Evolutionary conservation across 1,140 invertebrate genomes (phyloP).

Genomic region (Centruroides sculpturatus): DNA sequence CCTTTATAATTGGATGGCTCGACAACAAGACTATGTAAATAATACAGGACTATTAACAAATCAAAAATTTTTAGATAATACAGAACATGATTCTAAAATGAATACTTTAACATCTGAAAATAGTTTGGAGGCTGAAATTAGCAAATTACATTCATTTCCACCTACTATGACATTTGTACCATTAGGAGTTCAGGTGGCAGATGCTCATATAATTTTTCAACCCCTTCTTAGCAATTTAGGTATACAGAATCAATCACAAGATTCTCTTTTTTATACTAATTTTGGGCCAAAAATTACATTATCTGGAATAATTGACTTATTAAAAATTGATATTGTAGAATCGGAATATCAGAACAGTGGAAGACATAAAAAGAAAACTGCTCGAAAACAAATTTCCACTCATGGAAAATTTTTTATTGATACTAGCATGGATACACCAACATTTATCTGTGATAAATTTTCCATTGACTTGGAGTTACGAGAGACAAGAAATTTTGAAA

Average conservation of each 20-base stretch:
- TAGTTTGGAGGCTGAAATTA: slow-evolving; percentile 20
- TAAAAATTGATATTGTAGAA: slow-evolving; percentile 87
- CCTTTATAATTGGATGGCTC: slow-evolving; percentile 89
- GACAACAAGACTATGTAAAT: slow-evolving; percentile 53
- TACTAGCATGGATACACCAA: slow-evolving; percentile 50
- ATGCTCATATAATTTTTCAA: slow-evolving; percentile 86
- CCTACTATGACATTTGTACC: slow-evolving; percentile 26
- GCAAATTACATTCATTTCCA: slow-evolving; percentile 16
- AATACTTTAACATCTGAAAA: slow-evolving; percentile 32
- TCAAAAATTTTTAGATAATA: slow-evolving; percentile 11
- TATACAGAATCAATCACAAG: slow-evolving; percentile 51
- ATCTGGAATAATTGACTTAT: slow-evolving; percentile 66
- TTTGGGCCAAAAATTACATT: slow-evolving; percentile 80
- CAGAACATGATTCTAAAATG: slow-evolving; percentile 39
- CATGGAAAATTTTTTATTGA: slow-evolving; percentile 18
- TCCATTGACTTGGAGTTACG: slow-evolving; percentile 74
- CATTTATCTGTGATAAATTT: slow-evolving; percentile 83
- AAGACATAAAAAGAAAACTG: slow-evolving; percentile 9
- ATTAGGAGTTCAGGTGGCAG: slow-evolving; percentile 56
- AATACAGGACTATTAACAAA: slow-evolving; percentile 10
- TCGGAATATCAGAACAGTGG: slow-evolving; percentile 27
- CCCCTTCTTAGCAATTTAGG: slow-evolving; percentile 66
- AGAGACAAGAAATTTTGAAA: slow-evolving; percentile 32
- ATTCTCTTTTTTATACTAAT: slow-evolving; percentile 50
- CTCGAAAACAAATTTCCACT: slow-evolving; percentile 2